Percentiles rank a stretch among this genome's conserved stretches.
Conservation (phyloP, 1,140 invertebrate genomes). For the Oscheius sp. region DNA sequence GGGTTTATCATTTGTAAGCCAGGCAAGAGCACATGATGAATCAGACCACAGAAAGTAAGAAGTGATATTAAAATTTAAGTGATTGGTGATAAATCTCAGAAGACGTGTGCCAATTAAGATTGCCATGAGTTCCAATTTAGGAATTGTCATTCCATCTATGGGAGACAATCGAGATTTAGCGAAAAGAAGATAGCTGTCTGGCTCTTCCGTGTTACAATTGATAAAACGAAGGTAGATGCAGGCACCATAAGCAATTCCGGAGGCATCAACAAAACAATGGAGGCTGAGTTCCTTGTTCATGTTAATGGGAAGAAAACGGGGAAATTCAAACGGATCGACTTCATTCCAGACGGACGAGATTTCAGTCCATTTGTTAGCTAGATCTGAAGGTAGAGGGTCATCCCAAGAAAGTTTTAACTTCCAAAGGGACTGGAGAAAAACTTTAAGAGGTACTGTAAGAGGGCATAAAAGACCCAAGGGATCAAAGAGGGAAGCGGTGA, state of each 20-base stretch:
- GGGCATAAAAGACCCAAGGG: neutral
- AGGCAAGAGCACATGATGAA: neutral
- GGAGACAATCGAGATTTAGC: neutral
- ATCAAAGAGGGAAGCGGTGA: constrained; percentile 1
- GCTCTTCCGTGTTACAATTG: neutral
- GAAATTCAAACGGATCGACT: neutral
- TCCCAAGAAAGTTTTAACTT: constrained; percentile 18
- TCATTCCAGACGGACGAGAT: neutral
- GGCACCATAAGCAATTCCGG: constrained; percentile 1
- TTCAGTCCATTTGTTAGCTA: neutral
- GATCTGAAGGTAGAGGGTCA: neutral
- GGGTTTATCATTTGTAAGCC: neutral
- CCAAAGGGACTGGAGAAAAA: constrained; percentile 18
- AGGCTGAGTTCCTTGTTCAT: neutral
- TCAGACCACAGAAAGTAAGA: neutral
- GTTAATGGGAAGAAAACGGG: neutral
- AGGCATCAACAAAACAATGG: constrained; percentile 29
- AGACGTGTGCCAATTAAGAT: constrained; percentile 12
- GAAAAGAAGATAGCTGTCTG: neutral
- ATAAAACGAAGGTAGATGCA: constrained; percentile 8
- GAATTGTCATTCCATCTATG: neutral
- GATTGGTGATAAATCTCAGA: neutral
- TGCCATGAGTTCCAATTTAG: neutral
- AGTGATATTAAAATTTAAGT: neutral
- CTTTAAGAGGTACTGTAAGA: neutral